phyloP scores from a whole-genome alignment of 2,113 vertebrate genomes.

The Hippotragus niger region DNA sequence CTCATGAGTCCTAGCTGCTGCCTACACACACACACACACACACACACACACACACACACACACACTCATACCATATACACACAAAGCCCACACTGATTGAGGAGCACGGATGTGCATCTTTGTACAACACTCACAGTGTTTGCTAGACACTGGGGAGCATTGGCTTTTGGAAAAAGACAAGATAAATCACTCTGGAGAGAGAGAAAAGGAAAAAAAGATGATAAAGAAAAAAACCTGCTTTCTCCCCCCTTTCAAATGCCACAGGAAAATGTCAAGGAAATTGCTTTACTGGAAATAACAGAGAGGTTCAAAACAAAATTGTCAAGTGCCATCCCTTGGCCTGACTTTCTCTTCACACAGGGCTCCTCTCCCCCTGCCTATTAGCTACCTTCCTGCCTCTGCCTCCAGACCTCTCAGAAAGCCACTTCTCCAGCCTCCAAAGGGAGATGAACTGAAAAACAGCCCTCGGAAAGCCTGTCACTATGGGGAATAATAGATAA shows the following conservation, averaged over 20 bases:
- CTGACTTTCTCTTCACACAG: neutral
- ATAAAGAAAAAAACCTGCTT: constrained; percentile 48
- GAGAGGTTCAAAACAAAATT: constrained; percentile 75
- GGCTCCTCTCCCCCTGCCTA: constrained; percentile 23
- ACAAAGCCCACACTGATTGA: neutral
- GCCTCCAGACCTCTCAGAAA: neutral
- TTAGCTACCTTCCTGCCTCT: neutral
- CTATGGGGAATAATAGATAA: neutral
- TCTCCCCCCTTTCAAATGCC: constrained; percentile 76
- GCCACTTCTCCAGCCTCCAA: neutral
- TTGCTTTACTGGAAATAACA: constrained; percentile 78
- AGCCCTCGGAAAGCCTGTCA: constrained; percentile 3
- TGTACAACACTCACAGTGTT: neutral
- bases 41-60: neutral
- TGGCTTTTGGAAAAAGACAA: constrained; percentile 46
- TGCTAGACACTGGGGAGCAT: neutral
- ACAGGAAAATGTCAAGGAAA: constrained; percentile 83
- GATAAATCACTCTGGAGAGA: constrained; percentile 37
- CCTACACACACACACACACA: neutral
- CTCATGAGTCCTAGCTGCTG: neutral
- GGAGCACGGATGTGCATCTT: neutral
- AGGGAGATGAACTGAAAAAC: neutral
- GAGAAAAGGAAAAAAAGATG: constrained; percentile 44
- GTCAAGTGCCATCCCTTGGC: constrained; percentile 54
- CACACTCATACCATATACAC: neutral